A percentile compares a stretch with the other conserved stretches of the same genome.
Conservation (phyloP, 2,797 vertebrate species). For the Chrysolophus pictus region DNA sequence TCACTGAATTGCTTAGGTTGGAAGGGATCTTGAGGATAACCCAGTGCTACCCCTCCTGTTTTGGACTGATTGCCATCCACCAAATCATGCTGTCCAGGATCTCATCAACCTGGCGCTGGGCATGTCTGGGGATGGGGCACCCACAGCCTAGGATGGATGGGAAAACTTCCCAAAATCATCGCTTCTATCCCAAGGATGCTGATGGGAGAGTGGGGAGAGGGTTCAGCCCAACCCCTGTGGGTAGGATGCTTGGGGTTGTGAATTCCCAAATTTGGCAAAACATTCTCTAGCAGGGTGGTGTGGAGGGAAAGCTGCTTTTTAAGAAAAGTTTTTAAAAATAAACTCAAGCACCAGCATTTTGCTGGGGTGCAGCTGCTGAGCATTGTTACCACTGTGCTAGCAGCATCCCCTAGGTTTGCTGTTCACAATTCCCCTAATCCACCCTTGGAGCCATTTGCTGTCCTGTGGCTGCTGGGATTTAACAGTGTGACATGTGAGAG, state of each 20-base stretch:
- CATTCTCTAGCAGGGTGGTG: rapidly evolving
- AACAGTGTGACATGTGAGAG: background rate
- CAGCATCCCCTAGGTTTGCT: background rate
- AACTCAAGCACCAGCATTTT: background rate
- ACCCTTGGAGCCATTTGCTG: rapidly evolving
- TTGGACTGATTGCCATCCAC: too few species aligned
- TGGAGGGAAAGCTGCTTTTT: background rate
- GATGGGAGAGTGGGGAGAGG: background rate
- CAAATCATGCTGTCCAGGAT: too few species aligned
- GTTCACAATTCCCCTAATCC: background rate
- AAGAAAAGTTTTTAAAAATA: background rate
- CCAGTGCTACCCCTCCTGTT: too few species aligned
- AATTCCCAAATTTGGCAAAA: background rate
- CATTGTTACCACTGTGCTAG: too few species aligned
- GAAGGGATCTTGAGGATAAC: too few species aligned
- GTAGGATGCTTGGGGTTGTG: background rate
- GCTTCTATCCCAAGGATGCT: background rate
- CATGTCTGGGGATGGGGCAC: too few species aligned
- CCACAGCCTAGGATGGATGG: background rate
- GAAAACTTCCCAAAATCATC: background rate
- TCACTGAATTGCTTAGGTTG: too few species aligned
- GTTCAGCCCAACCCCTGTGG: background rate
- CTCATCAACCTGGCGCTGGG: too few species aligned
- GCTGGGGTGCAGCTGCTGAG: too few species aligned
- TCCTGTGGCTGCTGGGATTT: background rate